Conservation (phyloP, 2,888 invertebrate genomes). For the Melikaiella ostensackeni region DNA sequence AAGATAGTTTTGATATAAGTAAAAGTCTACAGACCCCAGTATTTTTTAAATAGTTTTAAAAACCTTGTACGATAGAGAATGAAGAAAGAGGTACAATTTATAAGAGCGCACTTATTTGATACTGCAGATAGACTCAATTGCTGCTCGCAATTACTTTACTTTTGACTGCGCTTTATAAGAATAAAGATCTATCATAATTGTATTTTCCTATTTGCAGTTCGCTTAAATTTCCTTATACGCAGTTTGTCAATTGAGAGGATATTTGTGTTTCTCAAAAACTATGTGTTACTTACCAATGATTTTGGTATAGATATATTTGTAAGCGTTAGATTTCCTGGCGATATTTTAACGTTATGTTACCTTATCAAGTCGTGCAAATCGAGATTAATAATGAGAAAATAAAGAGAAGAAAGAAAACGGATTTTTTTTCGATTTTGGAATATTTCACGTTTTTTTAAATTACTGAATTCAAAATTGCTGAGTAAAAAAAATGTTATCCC, state of each 20-base stretch:
- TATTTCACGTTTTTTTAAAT: neutral
- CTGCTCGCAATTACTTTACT: conserved; percentile 12
- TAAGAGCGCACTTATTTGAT: conserved; percentile 10
- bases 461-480: neutral
- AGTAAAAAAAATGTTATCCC: neutral
- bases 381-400: neutral
- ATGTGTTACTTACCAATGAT: conserved; percentile 23
- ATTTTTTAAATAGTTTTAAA: neutral
- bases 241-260: conserved; percentile 3
- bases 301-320: conserved; percentile 20
- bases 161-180: conserved; percentile 13
- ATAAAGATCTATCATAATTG: conserved; percentile 32
- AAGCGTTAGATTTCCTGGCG: neutral
- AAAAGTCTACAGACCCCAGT: neutral
- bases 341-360: conserved; percentile 6
- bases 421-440: neutral
- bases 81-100: conserved; percentile 5
- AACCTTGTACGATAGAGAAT: conserved; percentile 7
- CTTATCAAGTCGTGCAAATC: neutral
- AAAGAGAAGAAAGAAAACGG: conserved; percentile 27
- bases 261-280: neutral
- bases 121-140: conserved; percentile 15
- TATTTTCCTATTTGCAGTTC: conserved; percentile 21
- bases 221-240: conserved; percentile 15
- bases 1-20: conserved; percentile 56